Conservation (phyloP, 1,140 invertebrate genomes). For the Periplaneta americana region DNA sequence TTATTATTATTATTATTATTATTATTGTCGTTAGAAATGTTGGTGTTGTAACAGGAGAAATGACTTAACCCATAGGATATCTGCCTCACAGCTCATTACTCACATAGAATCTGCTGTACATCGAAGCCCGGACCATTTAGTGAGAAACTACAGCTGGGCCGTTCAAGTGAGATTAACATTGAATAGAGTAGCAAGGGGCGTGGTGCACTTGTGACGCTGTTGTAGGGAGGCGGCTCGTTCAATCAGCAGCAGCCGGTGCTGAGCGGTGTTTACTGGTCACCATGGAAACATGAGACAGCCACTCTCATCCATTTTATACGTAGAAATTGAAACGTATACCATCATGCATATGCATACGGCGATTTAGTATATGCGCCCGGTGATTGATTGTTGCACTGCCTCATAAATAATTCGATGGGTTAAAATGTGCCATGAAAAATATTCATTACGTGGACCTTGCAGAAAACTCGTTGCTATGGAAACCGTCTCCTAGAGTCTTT, state of each 20-base stretch:
- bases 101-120: no score
- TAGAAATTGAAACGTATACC: not conserved
- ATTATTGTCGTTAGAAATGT: no score
- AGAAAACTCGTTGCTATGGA: no score
- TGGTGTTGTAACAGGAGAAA: no score
- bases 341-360: not conserved
- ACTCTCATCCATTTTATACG: not conserved
- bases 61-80: no score
- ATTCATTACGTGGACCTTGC: not conserved
- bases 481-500: no score
- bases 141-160: no score
- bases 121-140: no score
- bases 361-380: not conserved
- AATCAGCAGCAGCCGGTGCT: not conserved
- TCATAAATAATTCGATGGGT: not conserved
- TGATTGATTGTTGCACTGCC: not conserved
- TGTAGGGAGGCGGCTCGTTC: not conserved
- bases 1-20: no score
- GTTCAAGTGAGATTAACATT: no score
- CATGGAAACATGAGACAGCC: not conserved
- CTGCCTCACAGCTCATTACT: no score
- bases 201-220: not conserved
- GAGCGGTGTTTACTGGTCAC: not conserved
- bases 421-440: not conserved
- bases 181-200: no score